phyloP scores from a whole-genome alignment of 2,113 vertebrate species.

The Mus pahari region DNA sequence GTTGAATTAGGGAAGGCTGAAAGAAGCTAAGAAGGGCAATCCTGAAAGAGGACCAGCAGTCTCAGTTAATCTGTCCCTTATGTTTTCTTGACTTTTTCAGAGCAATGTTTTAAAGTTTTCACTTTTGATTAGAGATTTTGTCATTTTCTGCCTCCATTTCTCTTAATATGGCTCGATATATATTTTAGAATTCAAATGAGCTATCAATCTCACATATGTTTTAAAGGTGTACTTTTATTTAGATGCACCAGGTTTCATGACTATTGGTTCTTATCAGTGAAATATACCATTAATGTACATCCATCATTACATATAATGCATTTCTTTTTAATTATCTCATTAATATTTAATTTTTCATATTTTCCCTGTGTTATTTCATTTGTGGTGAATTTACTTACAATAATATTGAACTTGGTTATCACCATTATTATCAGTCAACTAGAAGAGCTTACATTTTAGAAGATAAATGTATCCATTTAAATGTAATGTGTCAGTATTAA shows the following conservation, averaged over 20 bases:
- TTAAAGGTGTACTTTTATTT: conserved; percentile 7
- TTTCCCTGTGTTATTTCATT: neutral
- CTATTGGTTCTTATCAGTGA: neutral
- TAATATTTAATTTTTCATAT: neutral
- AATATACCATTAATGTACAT: neutral
- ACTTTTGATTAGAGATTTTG: neutral
- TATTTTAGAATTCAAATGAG: neutral
- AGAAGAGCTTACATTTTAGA: neutral
- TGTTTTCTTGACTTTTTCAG: neutral
- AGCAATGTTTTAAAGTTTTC: neutral
- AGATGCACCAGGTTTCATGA: neutral
- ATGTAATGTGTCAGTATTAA: neutral
- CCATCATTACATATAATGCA: neutral
- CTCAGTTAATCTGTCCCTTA: neutral
- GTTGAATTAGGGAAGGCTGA: no score
- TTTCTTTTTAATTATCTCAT: neutral
- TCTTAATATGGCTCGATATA: neutral
- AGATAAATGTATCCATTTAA: neutral
- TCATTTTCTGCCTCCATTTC: neutral
- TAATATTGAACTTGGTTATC: neutral
- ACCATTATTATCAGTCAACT: neutral
- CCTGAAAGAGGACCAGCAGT: no score
- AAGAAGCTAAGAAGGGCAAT: no score
- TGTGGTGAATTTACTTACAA: conserved; percentile 6
- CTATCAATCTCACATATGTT: neutral